phyloP scores from a whole-genome alignment of 2,888 invertebrate genomes.

The Pogonocherus hispidulus region DNA sequence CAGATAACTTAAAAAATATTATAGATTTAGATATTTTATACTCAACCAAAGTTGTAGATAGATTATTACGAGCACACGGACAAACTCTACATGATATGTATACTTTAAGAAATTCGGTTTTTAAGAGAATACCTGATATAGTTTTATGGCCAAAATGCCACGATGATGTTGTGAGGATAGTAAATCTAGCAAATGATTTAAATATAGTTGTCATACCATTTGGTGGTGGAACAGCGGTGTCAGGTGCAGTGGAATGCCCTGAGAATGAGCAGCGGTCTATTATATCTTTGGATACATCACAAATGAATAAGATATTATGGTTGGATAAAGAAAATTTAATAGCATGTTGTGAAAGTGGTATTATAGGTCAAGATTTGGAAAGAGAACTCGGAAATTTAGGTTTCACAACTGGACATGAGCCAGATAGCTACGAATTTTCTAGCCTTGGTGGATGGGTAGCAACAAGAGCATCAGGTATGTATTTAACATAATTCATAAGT shows the following conservation, averaged over 20 bases:
- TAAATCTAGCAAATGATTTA: slow-evolving; percentile 80
- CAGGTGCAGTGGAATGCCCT: slow-evolving; percentile 80
- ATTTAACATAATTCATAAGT: not conserved
- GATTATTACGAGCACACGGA: slow-evolving; percentile 91
- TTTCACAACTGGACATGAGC: slow-evolving; percentile 95
- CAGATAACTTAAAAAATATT: slow-evolving; percentile 74
- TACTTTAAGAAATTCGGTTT: slow-evolving; percentile 79
- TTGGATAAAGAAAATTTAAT: slow-evolving; percentile 88
- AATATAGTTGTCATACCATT: slow-evolving; percentile 91
- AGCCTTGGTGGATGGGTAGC: slow-evolving; percentile 93
- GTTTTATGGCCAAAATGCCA: slow-evolving; percentile 93
- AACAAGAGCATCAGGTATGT: slow-evolving; percentile 72
- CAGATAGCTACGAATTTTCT: slow-evolving; percentile 98
- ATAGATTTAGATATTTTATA: slow-evolving; percentile 71
- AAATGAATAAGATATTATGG: slow-evolving; percentile 97
- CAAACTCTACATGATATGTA: slow-evolving; percentile 94
- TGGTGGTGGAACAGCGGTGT: slow-evolving; percentile 71
- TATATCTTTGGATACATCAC: slow-evolving; percentile 91
- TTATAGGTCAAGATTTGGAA: slow-evolving; percentile 95
- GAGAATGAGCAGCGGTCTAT: slow-evolving; percentile 83
- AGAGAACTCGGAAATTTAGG: slow-evolving; percentile 83
- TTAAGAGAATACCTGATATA: slow-evolving; percentile 91
- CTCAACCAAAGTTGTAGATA: slow-evolving; percentile 81
- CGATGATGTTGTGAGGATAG: slow-evolving; percentile 86
- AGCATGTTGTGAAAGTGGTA: slow-evolving; percentile 89